These are phyloP conservation scores for Synanthedon formicaeformis DNA, from an alignment of 2,888 invertebrate species.

Conservation along the genomic window DNA sequence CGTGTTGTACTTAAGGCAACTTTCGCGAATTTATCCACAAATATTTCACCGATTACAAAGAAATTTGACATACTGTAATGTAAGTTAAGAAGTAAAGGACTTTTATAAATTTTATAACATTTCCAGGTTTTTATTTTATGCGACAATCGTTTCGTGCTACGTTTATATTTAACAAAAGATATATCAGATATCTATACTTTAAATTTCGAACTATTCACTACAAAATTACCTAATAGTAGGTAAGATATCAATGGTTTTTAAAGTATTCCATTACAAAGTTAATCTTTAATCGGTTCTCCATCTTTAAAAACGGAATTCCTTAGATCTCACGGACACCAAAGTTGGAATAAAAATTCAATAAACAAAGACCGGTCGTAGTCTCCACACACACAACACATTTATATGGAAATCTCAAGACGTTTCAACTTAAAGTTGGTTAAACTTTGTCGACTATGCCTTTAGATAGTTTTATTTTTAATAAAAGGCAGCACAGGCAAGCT, in stretches of 20 bases:
- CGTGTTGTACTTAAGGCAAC: conserved; percentile 41
- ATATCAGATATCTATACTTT: too few species aligned
- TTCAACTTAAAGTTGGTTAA: conserved; percentile 8
- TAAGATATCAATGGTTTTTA: too few species aligned
- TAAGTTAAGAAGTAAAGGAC: too few species aligned
- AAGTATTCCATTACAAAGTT: not conserved
- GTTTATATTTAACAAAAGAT: too few species aligned
- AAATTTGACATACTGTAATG: too few species aligned
- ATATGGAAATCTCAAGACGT: conserved; percentile 33
- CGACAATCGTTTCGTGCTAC: too few species aligned
- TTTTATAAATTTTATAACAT: too few species aligned
- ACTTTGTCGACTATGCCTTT: conserved; percentile 9
- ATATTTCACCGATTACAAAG: conserved; percentile 14
- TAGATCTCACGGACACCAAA: conserved; percentile 5
- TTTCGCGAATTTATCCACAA: conserved; percentile 24
- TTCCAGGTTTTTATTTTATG: too few species aligned
- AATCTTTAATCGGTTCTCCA: not conserved
- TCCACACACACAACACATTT: conserved; percentile 29
- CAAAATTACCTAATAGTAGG: too few species aligned
- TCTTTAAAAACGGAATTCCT: not conserved
- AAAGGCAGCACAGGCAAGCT: too few species aligned
- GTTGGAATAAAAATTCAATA: conserved; percentile 23
- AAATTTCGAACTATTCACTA: too few species aligned
- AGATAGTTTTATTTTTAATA: too few species aligned
- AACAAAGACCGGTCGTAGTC: conserved; percentile 37